These are phyloP conservation scores for Lycocerus yunnanus DNA, from an alignment of 2,888 invertebrate species.

Conservation along the genomic window DNA sequence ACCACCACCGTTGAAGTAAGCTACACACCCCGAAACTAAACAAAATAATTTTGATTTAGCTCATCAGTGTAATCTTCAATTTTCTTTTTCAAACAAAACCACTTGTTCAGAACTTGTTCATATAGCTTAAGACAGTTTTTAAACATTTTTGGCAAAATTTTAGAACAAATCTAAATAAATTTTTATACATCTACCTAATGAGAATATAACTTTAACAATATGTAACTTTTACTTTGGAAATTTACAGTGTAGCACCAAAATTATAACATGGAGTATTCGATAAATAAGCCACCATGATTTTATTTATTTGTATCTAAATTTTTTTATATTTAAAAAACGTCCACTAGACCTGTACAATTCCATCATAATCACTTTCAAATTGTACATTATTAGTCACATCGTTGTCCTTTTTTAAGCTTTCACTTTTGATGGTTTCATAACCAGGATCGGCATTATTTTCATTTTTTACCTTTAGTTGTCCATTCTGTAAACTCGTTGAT, in stretches of 20 bases:
- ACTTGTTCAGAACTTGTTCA: too few relatives aligned
- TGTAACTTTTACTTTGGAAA: not conserved
- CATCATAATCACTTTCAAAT: conserved; percentile 23
- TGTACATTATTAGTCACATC: conserved; percentile 5
- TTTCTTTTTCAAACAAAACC: not conserved
- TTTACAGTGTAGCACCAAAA: not conserved
- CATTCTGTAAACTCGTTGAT: not conserved
- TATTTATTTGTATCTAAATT: not conserved
- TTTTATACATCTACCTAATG: not conserved
- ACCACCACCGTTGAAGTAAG: not conserved
- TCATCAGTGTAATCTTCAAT: not conserved
- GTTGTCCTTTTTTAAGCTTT: conserved; percentile 15
- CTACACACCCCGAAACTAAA: not conserved
- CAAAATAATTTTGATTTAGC: not conserved
- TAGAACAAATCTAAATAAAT: not conserved
- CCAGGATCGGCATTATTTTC: conserved; percentile 59
- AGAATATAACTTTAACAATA: not conserved
- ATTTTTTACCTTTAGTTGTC: not conserved
- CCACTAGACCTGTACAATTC: conserved; percentile 24
- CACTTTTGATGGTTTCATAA: conserved; percentile 62
- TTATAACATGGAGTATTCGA: not conserved
- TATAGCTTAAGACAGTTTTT: not conserved
- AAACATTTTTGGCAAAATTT: not conserved
- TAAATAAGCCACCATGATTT: not conserved
- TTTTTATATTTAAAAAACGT: not conserved